Percentiles rank a stretch among this genome's conserved stretches.
Conservation (phyloP, 2,888 invertebrate genomes). For the Caenorhabditis panamensis region DNA sequence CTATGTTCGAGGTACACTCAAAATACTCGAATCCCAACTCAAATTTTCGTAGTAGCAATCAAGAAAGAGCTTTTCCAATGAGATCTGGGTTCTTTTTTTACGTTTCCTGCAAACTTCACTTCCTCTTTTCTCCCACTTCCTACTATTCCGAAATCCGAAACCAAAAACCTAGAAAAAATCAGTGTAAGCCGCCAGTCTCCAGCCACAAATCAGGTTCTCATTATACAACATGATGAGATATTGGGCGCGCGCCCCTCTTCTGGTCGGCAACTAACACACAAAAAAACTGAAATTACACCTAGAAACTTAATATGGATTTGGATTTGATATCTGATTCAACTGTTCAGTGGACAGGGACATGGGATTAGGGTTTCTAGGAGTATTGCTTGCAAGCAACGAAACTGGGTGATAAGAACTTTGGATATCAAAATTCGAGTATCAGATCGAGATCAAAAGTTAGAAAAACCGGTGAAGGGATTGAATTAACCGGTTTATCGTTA, state of each 20-base stretch:
- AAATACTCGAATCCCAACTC: no score
- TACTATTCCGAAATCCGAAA: background rate
- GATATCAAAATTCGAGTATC: no score
- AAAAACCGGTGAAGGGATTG: no score
- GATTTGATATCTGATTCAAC: background rate
- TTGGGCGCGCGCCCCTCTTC: background rate
- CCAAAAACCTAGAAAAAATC: background rate
- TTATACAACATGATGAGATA: constrained; percentile 34
- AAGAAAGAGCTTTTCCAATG: no score
- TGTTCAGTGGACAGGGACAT: background rate
- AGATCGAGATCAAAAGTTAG: no score
- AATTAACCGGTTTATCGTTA: no score
- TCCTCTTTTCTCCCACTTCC: background rate
- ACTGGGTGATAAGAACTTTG: no score
- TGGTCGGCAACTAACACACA: constrained; percentile 1
- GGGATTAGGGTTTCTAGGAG: background rate
- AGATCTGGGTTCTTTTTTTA: background rate
- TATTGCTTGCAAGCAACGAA: background rate
- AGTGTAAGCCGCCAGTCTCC: background rate
- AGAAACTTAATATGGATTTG: constrained; percentile 50
- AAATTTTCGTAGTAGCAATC: no score
- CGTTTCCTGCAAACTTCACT: background rate
- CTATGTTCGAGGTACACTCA: no score
- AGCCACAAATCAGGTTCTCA: constrained; percentile 34
- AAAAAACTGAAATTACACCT: constrained; percentile 52